Evolutionary conservation across 2,113 vertebrate genomes (phyloP).

Genomic region (Saccopteryx leptura): DNA sequence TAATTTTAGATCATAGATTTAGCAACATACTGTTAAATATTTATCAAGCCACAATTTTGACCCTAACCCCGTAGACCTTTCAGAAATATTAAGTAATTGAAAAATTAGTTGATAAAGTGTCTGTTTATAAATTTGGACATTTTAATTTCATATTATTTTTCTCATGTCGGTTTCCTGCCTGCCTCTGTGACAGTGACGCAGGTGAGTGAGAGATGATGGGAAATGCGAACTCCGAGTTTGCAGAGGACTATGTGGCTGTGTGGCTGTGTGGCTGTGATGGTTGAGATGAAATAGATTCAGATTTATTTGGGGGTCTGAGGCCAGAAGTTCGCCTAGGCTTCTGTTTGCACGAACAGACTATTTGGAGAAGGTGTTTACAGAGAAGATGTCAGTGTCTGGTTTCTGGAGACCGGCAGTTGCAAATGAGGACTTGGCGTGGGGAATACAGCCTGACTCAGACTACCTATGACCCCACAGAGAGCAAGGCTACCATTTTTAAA

Average conservation of each 20-base stretch:
- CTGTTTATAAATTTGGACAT: background rate
- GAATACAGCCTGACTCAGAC: background rate
- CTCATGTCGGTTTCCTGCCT: background rate
- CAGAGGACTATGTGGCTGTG: background rate
- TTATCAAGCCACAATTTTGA: background rate
- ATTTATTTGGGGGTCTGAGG: background rate
- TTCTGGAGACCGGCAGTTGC: background rate
- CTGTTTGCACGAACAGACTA: background rate
- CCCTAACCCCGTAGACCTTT: background rate
- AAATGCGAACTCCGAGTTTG: background rate
- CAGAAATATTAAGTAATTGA: conserved; percentile 41
- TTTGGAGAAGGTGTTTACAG: background rate
- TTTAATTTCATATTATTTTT: conserved; percentile 8
- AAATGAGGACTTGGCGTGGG: background rate
- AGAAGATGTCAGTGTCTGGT: background rate
- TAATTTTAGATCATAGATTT: conserved; percentile 15
- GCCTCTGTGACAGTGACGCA: background rate
- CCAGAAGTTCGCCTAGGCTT: background rate
- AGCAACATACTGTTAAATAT: background rate
- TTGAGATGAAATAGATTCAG: background rate
- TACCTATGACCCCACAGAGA: background rate
- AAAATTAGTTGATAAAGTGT: conserved; percentile 21
- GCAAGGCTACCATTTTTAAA: background rate
- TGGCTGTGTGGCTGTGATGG: background rate
- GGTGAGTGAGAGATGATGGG: background rate